phyloP scores from a whole-genome alignment of 2,113 vertebrate genomes.

The Eubucco bourcierii region DNA sequence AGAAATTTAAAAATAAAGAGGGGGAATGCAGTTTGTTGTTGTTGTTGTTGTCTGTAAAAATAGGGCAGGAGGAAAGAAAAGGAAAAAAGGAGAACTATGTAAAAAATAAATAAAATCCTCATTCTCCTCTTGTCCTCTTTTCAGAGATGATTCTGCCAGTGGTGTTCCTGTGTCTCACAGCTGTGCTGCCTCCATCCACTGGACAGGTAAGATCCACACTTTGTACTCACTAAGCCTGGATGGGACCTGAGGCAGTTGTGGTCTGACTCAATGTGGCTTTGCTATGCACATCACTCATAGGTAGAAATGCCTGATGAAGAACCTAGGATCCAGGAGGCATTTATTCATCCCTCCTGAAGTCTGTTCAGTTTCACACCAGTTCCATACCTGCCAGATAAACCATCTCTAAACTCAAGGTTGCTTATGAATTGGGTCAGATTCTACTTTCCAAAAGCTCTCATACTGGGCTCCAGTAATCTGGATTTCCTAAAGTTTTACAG shows the following conservation, averaged over 20 bases:
- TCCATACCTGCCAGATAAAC: background rate
- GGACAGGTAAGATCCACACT: background rate
- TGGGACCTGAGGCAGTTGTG: background rate
- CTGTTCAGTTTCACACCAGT: background rate
- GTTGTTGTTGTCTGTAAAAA: background rate
- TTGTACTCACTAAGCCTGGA: background rate
- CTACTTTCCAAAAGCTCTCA: background rate
- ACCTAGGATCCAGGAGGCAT: background rate
- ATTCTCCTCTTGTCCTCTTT: background rate
- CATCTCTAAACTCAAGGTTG: background rate
- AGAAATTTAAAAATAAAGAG: background rate
- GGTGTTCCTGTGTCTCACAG: background rate
- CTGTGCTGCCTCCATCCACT: background rate
- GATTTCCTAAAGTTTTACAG: background rate
- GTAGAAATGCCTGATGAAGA: background rate
- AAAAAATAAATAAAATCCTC: background rate
- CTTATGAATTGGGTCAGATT: background rate
- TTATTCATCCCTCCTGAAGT: background rate
- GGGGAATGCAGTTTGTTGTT: accelerated
- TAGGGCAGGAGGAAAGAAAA: background rate
- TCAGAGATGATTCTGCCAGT: conserved; percentile 41
- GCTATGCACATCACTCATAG: accelerated
- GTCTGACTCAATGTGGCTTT: background rate
- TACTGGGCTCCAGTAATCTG: background rate
- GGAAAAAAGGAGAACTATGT: background rate